Percentiles rank a stretch among this genome's conserved stretches.
phyloP scores from a whole-genome alignment of 2,797 vertebrate species.

The Vireo griseus region DNA sequence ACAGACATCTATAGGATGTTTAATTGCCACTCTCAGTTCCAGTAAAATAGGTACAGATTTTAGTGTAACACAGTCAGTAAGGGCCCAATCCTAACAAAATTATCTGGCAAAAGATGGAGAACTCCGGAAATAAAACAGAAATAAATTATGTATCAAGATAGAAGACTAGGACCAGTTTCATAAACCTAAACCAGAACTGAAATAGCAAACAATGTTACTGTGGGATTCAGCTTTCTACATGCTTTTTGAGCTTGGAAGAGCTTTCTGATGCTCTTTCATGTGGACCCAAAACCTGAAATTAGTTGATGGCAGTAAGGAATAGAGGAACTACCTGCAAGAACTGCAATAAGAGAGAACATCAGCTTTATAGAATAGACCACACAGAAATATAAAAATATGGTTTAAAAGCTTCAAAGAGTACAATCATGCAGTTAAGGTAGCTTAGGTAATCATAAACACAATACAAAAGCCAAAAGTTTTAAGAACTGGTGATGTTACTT shows the following conservation, averaged over 20 bases:
- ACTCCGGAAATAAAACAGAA: background rate
- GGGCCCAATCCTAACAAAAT: background rate
- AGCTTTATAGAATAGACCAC: background rate
- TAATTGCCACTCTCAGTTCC: background rate
- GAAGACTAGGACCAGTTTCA: background rate
- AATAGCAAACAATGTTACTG: background rate
- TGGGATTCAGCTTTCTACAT: background rate
- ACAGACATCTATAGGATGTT: background rate
- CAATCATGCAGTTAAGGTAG: background rate
- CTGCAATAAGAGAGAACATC: background rate
- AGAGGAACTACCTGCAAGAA: background rate
- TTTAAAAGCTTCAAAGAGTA: background rate
- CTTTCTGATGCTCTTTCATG: background rate
- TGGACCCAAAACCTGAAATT: background rate
- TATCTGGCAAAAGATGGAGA: background rate
- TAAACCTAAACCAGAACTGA: background rate
- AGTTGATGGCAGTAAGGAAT: background rate
- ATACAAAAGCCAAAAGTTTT: background rate
- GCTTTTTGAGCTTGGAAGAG: background rate
- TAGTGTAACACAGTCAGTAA: background rate
- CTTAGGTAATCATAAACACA: background rate
- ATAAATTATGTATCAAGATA: rapidly evolving
- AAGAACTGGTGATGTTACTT: background rate
- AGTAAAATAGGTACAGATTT: background rate
- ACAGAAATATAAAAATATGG: background rate